These are phyloP conservation scores for Aptenodytes forsteri DNA, from an alignment of 2,113 vertebrate genomes.

Conservation along the genomic window DNA sequence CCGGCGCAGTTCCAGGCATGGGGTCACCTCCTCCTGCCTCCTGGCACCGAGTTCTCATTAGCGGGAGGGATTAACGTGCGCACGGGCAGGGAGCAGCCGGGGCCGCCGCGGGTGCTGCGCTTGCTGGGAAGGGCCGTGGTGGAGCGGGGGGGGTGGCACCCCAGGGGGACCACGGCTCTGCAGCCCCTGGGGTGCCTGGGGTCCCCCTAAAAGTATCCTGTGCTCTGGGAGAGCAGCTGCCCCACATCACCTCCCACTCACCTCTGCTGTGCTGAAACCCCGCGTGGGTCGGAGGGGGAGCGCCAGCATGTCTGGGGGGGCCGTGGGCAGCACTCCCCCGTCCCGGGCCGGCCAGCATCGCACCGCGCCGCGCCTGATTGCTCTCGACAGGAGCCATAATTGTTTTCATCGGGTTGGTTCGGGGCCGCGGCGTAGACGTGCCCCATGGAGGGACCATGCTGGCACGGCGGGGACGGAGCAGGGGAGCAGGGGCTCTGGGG, in stretches of 20 bases:
- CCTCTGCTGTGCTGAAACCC: neutral
- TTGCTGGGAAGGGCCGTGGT: rapidly evolving
- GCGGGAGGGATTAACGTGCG: neutral
- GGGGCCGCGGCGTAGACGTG: neutral
- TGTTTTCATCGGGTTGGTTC: neutral
- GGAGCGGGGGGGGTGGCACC: rapidly evolving
- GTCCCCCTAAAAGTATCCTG: neutral
- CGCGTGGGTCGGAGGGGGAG: neutral
- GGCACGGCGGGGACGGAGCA: rapidly evolving
- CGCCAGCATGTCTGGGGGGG: neutral
- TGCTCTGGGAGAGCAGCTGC: neutral
- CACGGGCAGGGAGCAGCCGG: neutral
- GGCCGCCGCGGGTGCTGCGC: neutral
- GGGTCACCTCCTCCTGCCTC: neutral
- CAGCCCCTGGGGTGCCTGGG: neutral
- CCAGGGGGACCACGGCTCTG: rapidly evolving
- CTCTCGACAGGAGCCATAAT: neutral
- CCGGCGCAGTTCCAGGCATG: rapidly evolving
- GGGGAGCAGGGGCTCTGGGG: rapidly evolving
- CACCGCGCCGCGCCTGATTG: neutral
- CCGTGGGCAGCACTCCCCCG: neutral
- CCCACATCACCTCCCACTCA: neutral
- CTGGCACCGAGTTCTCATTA: neutral
- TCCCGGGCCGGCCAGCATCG: rapidly evolving
- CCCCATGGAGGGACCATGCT: neutral